These are phyloP conservation scores for Agonopterix alstromeriana DNA, from an alignment of 2,888 invertebrate genomes.

Conservation along the genomic window DNA sequence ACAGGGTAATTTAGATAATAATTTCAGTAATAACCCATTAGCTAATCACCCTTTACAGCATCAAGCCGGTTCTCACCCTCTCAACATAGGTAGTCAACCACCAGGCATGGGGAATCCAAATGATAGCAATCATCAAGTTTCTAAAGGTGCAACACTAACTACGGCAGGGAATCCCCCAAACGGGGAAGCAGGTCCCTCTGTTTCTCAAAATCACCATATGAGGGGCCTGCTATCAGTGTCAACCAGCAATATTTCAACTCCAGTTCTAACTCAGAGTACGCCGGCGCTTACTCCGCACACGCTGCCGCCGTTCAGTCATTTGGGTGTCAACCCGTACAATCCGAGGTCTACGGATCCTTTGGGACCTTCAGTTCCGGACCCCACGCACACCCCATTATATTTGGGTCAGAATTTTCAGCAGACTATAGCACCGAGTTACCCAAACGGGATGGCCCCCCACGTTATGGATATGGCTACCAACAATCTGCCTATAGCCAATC, in stretches of 20 bases:
- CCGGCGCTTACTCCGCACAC: conserved; percentile 74
- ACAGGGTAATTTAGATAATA: conserved; percentile 77
- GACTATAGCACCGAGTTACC: conserved; percentile 82
- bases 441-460: conserved; percentile 92
- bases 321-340: conserved; percentile 76
- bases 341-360: conserved; percentile 78
- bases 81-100: conserved; percentile 77
- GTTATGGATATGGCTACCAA: conserved; percentile 86
- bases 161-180: conserved; percentile 91
- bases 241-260: conserved; percentile 81
- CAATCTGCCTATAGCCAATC: conserved; percentile 81
- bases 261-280: conserved; percentile 73
- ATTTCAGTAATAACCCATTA: conserved; percentile 75
- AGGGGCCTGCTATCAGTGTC: conserved; percentile 93
- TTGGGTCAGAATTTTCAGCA: conserved; percentile 78
- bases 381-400: conserved; percentile 78
- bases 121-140: conserved; percentile 58
- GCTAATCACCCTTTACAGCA: conserved; percentile 74
- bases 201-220: conserved; percentile 88
- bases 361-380: conserved; percentile 76
- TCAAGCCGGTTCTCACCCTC: conserved; percentile 73
- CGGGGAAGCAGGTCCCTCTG: conserved; percentile 97
- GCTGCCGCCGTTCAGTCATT: conserved; percentile 76
- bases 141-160: conserved; percentile 59
- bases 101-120: conserved; percentile 64